phyloP scores from a whole-genome alignment of 2,113 vertebrate species.

The Scopus umbretta region DNA sequence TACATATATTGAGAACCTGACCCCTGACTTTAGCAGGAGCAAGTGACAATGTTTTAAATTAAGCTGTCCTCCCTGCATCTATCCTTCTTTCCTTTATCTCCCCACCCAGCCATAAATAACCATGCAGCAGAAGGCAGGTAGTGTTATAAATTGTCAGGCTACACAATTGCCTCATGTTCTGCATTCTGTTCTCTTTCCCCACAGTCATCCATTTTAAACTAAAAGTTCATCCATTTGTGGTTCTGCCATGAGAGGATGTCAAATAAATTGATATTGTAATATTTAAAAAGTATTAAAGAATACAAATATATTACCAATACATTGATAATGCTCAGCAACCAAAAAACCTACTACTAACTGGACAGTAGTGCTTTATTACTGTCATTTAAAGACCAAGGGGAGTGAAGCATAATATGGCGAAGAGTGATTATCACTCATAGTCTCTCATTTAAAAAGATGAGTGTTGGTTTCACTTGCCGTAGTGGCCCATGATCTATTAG shows the following conservation, averaged over 20 bases:
- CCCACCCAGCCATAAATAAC: slow-evolving; percentile 58
- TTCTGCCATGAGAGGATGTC: not conserved
- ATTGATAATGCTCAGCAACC: slow-evolving; percentile 16
- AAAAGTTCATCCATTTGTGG: slow-evolving; percentile 37
- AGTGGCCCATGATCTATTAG: not conserved
- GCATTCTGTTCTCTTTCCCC: slow-evolving; percentile 40
- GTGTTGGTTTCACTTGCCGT: not conserved
- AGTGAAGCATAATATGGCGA: not conserved
- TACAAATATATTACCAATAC: not conserved
- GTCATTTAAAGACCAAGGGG: not conserved
- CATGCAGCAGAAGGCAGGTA: slow-evolving; percentile 46
- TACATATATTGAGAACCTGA: slow-evolving; percentile 44
- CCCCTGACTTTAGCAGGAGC: slow-evolving; percentile 5
- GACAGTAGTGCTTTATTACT: not conserved
- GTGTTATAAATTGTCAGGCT: slow-evolving; percentile 59
- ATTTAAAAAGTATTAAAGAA: slow-evolving; percentile 36
- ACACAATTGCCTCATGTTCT: slow-evolving; percentile 54
- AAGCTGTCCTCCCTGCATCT: slow-evolving; percentile 35
- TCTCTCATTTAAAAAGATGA: not conserved
- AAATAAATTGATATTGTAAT: not conserved
- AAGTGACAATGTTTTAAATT: slow-evolving; percentile 60
- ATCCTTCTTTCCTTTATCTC: slow-evolving; percentile 59
- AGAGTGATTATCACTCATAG: not conserved
- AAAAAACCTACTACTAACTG: not conserved
- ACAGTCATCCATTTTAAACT: slow-evolving; percentile 57